These are phyloP conservation scores for Andrena minutula DNA, from an alignment of 2,888 invertebrate genomes.

Conservation along the genomic window DNA sequence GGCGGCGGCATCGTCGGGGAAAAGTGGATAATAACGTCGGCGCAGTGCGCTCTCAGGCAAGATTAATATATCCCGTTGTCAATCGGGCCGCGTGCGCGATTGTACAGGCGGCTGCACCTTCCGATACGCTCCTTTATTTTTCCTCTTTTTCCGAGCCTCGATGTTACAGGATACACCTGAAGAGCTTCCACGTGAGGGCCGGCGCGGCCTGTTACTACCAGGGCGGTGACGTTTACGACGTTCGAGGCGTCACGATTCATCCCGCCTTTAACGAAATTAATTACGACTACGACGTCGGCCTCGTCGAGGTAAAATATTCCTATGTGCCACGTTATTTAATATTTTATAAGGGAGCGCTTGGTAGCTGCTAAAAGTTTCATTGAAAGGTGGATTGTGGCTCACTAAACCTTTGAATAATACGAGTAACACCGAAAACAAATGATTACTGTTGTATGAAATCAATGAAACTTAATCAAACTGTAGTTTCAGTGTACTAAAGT, in stretches of 20 bases:
- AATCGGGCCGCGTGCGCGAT: conserved; percentile 12
- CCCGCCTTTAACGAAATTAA: conserved; percentile 67
- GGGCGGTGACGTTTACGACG: conserved; percentile 66
- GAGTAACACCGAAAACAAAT: too few relatives aligned
- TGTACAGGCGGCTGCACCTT: background rate
- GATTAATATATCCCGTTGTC: conserved; percentile 54
- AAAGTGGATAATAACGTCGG: conserved; percentile 77
- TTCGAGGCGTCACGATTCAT: conserved; percentile 70
- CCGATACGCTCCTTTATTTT: background rate
- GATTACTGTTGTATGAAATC: too few relatives aligned
- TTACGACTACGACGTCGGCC: conserved; percentile 74
- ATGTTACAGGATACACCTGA: conserved; percentile 57
- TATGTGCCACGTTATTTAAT: background rate
- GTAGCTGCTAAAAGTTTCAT: too few relatives aligned
- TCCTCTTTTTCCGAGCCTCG: background rate
- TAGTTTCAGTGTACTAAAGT: too few relatives aligned
- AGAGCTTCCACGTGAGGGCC: conserved; percentile 70
- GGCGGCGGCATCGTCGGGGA: conserved; percentile 72
- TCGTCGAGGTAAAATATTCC: conserved; percentile 71
- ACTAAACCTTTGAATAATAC: too few relatives aligned
- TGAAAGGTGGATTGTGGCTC: too few relatives aligned
- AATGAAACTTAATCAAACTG: too few relatives aligned
- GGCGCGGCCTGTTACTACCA: conserved; percentile 72
- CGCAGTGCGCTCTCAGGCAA: conserved; percentile 74
- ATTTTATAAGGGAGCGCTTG: too few relatives aligned